These are phyloP conservation scores for Terebella lapidaria DNA, from an alignment of 2,888 invertebrate species.

Conservation along the genomic window DNA sequence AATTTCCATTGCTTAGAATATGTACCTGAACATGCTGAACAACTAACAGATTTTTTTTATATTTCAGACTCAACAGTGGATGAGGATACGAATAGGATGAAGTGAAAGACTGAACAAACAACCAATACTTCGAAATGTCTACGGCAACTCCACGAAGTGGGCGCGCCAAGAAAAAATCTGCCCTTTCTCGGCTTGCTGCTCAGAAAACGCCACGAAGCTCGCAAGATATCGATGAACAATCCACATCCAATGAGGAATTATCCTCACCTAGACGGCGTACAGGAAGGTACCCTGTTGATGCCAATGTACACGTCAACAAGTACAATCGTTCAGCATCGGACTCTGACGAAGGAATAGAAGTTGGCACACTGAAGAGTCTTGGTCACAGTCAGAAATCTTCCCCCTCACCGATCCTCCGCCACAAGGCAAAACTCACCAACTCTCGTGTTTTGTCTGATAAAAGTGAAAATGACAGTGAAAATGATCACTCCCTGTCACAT, in stretches of 20 bases:
- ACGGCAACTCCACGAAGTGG: conserved; percentile 8
- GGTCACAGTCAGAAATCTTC: no score
- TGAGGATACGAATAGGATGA: no score
- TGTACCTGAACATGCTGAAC: no score
- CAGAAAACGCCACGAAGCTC: background rate
- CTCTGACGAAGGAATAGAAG: background rate
- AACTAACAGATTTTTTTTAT: no score
- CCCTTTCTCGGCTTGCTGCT: conserved; percentile 11
- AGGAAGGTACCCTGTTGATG: background rate
- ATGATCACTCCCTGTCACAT: background rate
- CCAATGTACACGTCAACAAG: background rate
- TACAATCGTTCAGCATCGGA: background rate
- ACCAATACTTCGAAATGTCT: background rate
- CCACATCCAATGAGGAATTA: background rate
- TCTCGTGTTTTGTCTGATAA: no score
- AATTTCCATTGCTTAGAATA: no score
- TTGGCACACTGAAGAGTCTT: no score
- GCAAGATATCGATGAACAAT: background rate
- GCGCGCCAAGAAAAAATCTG: conserved; percentile 13
- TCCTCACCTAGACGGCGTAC: background rate
- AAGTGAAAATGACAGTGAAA: background rate
- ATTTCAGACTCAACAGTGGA: no score
- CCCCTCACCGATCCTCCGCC: background rate
- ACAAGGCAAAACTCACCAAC: no score
- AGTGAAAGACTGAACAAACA: no score